These are phyloP conservation scores for Andrena fulva DNA, from an alignment of 2,888 invertebrate genomes.

Conservation along the genomic window DNA sequence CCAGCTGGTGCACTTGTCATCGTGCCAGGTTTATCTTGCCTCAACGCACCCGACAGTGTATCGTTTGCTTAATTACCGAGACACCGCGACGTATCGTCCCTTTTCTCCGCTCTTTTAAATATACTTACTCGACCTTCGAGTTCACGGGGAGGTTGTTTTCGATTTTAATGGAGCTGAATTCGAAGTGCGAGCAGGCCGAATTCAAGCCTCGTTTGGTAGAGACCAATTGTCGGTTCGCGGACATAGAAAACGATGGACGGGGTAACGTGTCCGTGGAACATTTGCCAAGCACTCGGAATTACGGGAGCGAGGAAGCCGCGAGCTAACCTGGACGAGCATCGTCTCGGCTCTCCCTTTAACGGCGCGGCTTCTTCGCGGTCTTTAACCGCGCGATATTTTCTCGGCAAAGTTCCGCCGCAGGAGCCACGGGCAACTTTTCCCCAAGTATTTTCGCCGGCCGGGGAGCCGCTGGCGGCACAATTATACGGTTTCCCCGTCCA, in stretches of 20 bases:
- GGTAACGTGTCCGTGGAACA: background rate
- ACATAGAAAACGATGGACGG: background rate
- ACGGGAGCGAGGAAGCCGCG: background rate
- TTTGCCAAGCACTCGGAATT: background rate
- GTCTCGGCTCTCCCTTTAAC: constrained; percentile 16
- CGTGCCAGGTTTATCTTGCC: constrained; percentile 41
- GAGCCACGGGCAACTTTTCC: constrained; percentile 54
- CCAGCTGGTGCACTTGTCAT: constrained; percentile 42
- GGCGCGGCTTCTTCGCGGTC: constrained; percentile 54
- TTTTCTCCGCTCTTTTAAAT: background rate
- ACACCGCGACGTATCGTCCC: background rate
- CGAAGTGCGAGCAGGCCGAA: too few relatives aligned
- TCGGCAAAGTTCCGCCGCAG: constrained; percentile 50
- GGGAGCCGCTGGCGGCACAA: constrained; percentile 53
- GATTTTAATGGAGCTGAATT: background rate
- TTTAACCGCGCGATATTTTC: constrained; percentile 64
- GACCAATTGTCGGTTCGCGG: background rate
- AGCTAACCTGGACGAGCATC: constrained; percentile 31
- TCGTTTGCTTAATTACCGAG: constrained; percentile 31
- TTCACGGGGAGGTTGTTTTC: background rate
- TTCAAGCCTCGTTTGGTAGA: background rate
- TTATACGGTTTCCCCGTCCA: constrained; percentile 63
- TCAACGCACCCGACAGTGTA: background rate
- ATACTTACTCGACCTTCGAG: background rate
- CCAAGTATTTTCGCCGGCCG: constrained; percentile 54